Percentiles rank a stretch among this genome's conserved stretches.
Conservation (phyloP, 1,140 invertebrate species). For the Triops longicaudatus region DNA sequence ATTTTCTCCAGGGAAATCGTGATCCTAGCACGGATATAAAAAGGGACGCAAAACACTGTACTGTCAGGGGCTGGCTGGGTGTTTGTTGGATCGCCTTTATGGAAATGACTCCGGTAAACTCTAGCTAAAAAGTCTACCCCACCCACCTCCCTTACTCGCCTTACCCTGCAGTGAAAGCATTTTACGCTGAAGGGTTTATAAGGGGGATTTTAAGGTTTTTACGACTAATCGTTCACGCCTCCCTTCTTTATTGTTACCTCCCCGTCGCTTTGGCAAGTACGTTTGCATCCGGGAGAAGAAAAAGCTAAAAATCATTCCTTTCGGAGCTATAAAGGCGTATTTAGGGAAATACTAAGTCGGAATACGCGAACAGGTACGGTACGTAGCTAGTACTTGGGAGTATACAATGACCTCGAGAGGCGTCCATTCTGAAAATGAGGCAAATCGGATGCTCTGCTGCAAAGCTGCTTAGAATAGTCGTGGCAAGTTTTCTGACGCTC, state of each 20-base stretch:
- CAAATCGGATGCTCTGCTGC: neutral
- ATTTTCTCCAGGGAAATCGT: conserved; percentile 15
- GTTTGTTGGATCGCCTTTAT: neutral
- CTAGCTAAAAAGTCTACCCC: neutral
- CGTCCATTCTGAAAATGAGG: neutral
- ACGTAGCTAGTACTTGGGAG: no score
- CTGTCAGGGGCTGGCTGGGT: neutral
- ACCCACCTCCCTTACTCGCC: neutral
- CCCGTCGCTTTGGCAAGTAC: neutral
- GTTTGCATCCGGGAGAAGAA: no score
- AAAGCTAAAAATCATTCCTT: no score
- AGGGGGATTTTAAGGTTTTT: neutral
- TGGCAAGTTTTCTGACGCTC: neutral
- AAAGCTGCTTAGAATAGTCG: neutral
- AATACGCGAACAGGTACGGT: no score
- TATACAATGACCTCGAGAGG: neutral
- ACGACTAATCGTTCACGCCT: neutral
- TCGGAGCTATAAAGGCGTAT: no score
- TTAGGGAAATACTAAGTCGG: no score
- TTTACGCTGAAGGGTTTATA: neutral
- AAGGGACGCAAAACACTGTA: neutral
- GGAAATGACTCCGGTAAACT: neutral
- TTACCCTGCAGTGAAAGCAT: neutral
- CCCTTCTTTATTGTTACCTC: neutral
- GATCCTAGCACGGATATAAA: neutral